Conservation (phyloP, 2,113 vertebrate species). For the Mirounga angustirostris region DNA sequence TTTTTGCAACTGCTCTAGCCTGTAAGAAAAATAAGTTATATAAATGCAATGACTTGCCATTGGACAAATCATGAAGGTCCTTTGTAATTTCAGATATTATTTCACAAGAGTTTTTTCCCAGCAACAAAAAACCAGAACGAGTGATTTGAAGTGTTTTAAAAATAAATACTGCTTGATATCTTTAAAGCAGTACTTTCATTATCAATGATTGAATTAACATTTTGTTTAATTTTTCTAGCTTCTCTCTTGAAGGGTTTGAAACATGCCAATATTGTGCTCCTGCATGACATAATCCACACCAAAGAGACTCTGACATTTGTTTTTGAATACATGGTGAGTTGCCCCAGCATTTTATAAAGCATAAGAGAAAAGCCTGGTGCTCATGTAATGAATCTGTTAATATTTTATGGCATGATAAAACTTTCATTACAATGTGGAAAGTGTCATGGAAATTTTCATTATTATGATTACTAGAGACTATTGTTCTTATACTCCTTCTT, state of each 20-base stretch:
- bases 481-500: constrained; percentile 59
- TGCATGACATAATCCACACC: constrained; percentile 96
- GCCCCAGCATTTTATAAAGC: constrained; percentile 71
- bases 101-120: neutral
- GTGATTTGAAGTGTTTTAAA: constrained; percentile 68
- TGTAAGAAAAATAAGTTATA: constrained; percentile 45
- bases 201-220: constrained; percentile 54
- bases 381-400: constrained; percentile 74
- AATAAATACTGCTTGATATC: constrained; percentile 13
- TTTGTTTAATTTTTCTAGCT: constrained; percentile 85
- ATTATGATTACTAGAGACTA: constrained; percentile 49
- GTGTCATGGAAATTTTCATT: constrained; percentile 64
- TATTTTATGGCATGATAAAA: constrained; percentile 80
- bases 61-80: constrained; percentile 63
- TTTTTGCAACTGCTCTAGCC: constrained; percentile 38
- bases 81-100: constrained; percentile 66
- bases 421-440: constrained; percentile 61
- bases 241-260: constrained; percentile 95
- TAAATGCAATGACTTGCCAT: neutral
- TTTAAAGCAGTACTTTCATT: constrained; percentile 59
- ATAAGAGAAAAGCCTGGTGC: constrained; percentile 14
- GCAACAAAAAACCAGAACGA: constrained; percentile 42
- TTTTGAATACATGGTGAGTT: constrained; percentile 95
- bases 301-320: constrained; percentile 94
- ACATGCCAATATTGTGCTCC: constrained; percentile 94